These are phyloP conservation scores for Columba janthina DNA, from an alignment of 2,113 vertebrate genomes.

Conservation along the genomic window DNA sequence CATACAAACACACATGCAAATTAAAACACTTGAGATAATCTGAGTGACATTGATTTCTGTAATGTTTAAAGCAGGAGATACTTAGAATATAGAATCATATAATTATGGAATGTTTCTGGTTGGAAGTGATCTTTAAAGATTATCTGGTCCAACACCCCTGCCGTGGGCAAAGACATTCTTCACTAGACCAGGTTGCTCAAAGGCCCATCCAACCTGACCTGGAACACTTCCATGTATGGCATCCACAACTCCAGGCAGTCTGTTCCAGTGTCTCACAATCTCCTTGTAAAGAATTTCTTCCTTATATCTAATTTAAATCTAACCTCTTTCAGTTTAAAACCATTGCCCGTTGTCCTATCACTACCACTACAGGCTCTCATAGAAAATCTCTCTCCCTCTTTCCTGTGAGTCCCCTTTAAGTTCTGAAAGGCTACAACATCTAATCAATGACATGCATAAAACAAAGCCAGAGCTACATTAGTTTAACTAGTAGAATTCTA, in stretches of 20 bases:
- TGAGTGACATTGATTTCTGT: not conserved
- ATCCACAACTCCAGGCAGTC: not conserved
- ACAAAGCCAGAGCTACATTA: not conserved
- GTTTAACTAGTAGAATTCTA: not conserved
- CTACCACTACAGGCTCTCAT: not conserved
- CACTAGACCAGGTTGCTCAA: not conserved
- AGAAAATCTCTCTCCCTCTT: not conserved
- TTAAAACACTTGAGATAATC: not conserved
- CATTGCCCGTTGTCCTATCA: accelerated
- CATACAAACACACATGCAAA: not conserved
- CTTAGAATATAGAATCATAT: not conserved
- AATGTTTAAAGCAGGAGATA: not conserved
- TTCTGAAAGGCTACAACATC: not conserved
- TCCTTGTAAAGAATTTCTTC: not conserved
- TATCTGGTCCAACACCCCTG: not conserved
- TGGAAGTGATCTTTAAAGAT: not conserved
- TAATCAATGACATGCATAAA: not conserved
- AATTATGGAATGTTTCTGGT: not conserved
- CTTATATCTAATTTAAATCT: not conserved
- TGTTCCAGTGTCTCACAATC: not conserved
- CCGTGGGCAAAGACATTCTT: not conserved
- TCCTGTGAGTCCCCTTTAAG: not conserved
- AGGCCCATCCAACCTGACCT: not conserved
- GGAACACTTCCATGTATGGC: not conserved
- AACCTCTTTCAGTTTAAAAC: not conserved